Evolutionary conservation across 2,113 vertebrate species (phyloP).

Genomic region (Cariama cristata): DNA sequence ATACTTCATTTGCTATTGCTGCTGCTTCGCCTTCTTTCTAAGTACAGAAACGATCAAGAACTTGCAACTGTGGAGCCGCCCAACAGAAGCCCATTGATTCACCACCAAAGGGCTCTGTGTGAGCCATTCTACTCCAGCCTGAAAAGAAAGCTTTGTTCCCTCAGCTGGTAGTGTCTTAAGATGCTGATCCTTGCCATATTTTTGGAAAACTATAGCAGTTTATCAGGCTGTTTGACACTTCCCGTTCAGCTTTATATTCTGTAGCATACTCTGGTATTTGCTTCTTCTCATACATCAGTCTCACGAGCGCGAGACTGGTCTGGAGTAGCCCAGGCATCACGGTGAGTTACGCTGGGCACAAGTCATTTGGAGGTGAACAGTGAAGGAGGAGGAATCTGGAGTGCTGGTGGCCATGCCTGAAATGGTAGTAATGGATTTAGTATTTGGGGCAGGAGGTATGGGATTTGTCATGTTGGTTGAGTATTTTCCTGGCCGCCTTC

Average conservation of each 20-base stretch:
- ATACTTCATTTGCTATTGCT: conserved; percentile 28
- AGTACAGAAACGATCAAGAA: conserved; percentile 36
- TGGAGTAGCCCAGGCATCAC: neutral
- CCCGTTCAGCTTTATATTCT: conserved; percentile 24
- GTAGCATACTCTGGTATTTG: neutral
- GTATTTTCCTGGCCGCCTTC: conserved; percentile 59
- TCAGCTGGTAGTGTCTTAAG: conserved; percentile 52
- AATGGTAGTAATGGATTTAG: conserved; percentile 52
- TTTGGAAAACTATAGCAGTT: conserved; percentile 56
- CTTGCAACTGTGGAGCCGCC: neutral
- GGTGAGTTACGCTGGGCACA: neutral
- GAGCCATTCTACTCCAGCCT: conserved; percentile 41
- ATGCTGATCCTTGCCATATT: conserved; percentile 57
- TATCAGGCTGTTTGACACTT: conserved; percentile 39
- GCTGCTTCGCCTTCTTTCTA: neutral
- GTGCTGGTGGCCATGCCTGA: conserved; percentile 26
- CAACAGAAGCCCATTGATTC: conserved; percentile 65
- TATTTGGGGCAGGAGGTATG: conserved; percentile 62
- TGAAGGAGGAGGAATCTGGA: neutral
- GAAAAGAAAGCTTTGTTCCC: conserved; percentile 63
- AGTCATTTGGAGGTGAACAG: neutral
- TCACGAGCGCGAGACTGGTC: neutral
- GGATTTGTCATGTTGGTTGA: conserved; percentile 61
- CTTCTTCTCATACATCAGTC: neutral
- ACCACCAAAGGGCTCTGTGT: conserved; percentile 41